A percentile compares a stretch with the other conserved stretches of the same genome.
phyloP scores from a whole-genome alignment of 2,113 vertebrate genomes.

The Macroglossus sobrinus region DNA sequence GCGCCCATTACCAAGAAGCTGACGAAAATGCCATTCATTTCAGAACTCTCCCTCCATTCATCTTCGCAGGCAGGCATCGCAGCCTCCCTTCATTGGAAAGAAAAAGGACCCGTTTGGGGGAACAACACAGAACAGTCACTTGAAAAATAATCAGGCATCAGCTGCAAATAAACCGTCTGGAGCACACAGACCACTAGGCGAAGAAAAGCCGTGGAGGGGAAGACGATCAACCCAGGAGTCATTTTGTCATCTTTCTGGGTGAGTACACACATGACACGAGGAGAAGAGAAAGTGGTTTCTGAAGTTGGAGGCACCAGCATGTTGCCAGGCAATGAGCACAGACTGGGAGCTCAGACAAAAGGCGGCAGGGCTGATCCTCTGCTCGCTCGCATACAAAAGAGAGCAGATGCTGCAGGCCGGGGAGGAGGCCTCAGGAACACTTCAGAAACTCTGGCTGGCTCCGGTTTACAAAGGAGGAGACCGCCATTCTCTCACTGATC shows the following conservation, averaged over 20 bases:
- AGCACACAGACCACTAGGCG: fast-evolving
- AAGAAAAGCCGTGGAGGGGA: neutral
- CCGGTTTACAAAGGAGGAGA: neutral
- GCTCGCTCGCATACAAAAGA: neutral
- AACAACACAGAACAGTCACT: neutral
- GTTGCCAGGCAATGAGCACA: neutral
- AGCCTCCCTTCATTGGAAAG: neutral
- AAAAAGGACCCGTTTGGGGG: neutral
- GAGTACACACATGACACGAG: neutral
- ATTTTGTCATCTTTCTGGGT: neutral
- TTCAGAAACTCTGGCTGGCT: neutral
- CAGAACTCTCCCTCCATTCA: too few species aligned
- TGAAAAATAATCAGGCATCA: neutral
- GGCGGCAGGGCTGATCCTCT: neutral
- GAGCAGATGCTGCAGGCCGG: neutral
- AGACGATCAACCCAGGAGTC: neutral
- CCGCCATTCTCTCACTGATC: neutral
- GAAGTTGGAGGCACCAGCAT: neutral
- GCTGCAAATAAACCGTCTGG: neutral
- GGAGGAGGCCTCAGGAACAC: neutral
- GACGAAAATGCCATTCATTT: neutral
- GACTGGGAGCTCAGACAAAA: neutral
- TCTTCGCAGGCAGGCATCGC: neutral
- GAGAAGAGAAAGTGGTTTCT: neutral
- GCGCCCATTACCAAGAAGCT: neutral